Evolutionary conservation across 2,888 invertebrate species (phyloP), one percentile per base, ranked within the genome.

Genomic region (Drosophila niveifrons): DNA sequence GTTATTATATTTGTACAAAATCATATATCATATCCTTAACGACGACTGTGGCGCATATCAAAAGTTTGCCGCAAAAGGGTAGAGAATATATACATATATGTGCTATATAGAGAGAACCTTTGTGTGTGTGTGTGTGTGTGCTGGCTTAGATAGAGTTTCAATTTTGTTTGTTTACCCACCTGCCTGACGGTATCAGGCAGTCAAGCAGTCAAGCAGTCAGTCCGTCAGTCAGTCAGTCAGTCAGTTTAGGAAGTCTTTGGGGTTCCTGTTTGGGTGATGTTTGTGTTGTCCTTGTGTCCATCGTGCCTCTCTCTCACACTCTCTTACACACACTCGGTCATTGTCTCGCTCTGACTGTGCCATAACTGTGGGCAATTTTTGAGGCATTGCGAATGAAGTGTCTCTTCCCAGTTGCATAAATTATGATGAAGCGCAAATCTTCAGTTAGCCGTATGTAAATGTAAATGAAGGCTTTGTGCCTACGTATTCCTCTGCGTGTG

Each of bases 391-490:
- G 75, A 72, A 82, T 85, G 82, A 85, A 85, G 83, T 75, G 75
- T 65, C 71, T 75, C 72, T 66, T 64, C 67, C 80, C 55, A 65
- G 80, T 68, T 82, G 85, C 85, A 88, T 88, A 88, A 88, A 88
- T 88, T 88, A 88, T 86, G 86, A 87, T 82, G 85, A 75, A 75
- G 75, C 82, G 84, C 84, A 85, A 85, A 86, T 85, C 85, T 85
- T 85, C 85, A 86, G 82, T 84, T 86, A 83, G 83, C 82, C 82
- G 83, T 77, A 78, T 84, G 84, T 85, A 83, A 85, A 85, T 83
- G 83, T 82, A 83, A 83, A 83, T 83, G 85, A 85, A 83, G 82
- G 84, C 82, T 82, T 75, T 75, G 75, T 74, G 83, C 67, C 75
- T 66, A 48, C 58, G 36, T 62, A 36, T 23, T 23, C 23, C 23